Conservation (phyloP, 2,888 invertebrate genomes). For the Drepanosiphum platanoidis region DNA sequence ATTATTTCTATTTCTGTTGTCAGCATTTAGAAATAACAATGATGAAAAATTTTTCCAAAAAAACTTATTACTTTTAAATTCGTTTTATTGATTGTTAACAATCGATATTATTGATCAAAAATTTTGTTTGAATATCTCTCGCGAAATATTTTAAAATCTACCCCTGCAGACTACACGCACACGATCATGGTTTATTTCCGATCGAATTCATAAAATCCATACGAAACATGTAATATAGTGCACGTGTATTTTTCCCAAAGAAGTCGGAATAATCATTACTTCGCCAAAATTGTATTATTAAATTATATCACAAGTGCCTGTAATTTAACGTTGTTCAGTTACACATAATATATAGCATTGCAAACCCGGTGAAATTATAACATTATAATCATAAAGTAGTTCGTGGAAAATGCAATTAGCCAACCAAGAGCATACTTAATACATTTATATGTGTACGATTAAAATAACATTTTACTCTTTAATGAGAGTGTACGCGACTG, state of each 20-base stretch:
- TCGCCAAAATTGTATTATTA: neutral
- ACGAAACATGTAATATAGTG: neutral
- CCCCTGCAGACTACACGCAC: no score
- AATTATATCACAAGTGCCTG: neutral
- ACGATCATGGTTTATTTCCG: no score
- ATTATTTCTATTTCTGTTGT: no score
- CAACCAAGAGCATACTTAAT: neutral
- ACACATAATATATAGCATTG: neutral
- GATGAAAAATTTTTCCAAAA: no score
- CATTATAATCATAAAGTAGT: neutral
- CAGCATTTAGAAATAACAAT: no score
- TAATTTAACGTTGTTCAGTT: neutral
- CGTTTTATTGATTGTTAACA: no score
- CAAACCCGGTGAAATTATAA: neutral
- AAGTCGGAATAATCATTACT: neutral
- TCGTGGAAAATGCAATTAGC: neutral
- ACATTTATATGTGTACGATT: neutral
- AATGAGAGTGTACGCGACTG: neutral
- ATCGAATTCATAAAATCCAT: no score
- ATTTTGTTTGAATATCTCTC: no score
- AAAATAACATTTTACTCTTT: conserved; percentile 5
- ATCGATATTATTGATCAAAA: no score
- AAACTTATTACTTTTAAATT: no score
- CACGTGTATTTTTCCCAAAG: neutral
- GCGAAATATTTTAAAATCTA: no score